Evolutionary conservation across 2,113 vertebrate species (phyloP).

Genomic region (Platichthys stellatus): DNA sequence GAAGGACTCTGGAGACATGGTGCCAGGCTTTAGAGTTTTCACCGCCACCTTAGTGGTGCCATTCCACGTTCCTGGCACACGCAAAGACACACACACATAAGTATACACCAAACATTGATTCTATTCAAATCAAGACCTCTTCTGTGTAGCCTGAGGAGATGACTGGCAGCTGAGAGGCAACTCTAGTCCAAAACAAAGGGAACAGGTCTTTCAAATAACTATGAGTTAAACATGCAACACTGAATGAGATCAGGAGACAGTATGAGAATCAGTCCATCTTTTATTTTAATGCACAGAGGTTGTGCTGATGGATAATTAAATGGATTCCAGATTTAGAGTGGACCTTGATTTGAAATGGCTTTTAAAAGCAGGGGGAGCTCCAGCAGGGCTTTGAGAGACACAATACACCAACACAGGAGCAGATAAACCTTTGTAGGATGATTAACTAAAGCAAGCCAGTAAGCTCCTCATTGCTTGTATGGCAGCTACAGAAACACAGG

Average conservation of each 20-base stretch:
- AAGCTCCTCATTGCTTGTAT: slow-evolving; percentile 29
- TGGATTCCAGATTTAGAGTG: slow-evolving; percentile 43
- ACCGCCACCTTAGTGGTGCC: slow-evolving; percentile 99
- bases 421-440: slow-evolving; percentile 66
- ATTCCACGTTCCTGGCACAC: slow-evolving; percentile 91
- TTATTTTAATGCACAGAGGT: slow-evolving; percentile 18
- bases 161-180: slow-evolving; percentile 1
- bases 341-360: slow-evolving; percentile 50
- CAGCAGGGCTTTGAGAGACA: slow-evolving; percentile 43
- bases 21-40: slow-evolving; percentile 97
- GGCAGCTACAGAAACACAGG: slow-evolving; percentile 38
- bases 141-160: background rate
- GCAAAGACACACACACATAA: slow-evolving; percentile 32
- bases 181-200: too few relatives aligned
- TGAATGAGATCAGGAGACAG: slow-evolving; percentile 33
- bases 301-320: slow-evolving; percentile 50
- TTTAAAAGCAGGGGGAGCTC: slow-evolving; percentile 37
- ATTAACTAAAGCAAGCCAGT: slow-evolving; percentile 60
- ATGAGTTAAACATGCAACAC: slow-evolving; percentile 39
- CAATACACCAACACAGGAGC: slow-evolving; percentile 37
- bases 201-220: too few relatives aligned
- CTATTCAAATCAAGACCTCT: slow-evolving; percentile 9
- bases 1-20: slow-evolving; percentile 98
- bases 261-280: slow-evolving; percentile 15
- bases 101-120: background rate